Evolutionary conservation across 2,797 vertebrate species (phyloP).

Genomic region (Eulemur albifrons): DNA sequence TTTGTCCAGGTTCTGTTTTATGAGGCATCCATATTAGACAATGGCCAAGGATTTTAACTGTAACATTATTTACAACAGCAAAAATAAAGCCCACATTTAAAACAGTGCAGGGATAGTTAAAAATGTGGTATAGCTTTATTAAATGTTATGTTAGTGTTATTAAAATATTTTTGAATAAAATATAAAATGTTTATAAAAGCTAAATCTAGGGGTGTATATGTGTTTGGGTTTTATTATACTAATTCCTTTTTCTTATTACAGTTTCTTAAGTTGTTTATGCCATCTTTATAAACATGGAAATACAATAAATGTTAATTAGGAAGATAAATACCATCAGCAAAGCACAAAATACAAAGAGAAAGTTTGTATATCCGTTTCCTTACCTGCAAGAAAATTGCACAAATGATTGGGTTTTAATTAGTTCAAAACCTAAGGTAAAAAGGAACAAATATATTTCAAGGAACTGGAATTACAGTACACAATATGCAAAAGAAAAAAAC

Average conservation of each 20-base stretch:
- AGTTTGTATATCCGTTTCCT: neutral
- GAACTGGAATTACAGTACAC: neutral
- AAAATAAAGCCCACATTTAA: neutral
- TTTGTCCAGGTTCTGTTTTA: neutral
- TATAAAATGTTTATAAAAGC: neutral
- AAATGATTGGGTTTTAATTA: neutral
- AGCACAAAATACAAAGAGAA: neutral
- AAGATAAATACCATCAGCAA: conserved; percentile 4
- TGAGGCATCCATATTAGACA: neutral
- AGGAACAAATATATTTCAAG: neutral
- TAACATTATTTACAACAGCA: neutral
- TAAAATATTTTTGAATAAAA: neutral
- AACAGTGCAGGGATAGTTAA: neutral
- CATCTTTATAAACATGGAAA: conserved; percentile 30
- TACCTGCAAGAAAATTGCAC: neutral
- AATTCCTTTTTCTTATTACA: neutral
- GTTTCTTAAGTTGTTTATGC: neutral
- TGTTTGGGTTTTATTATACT: neutral
- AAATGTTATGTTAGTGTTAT: neutral
- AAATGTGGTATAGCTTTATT: neutral
- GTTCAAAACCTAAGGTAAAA: neutral
- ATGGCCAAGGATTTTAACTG: neutral
- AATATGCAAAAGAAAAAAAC: neutral
- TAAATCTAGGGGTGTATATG: neutral
- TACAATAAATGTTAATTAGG: neutral